phyloP scores from a whole-genome alignment of 2,888 invertebrate genomes.

The Philaethria dido region DNA sequence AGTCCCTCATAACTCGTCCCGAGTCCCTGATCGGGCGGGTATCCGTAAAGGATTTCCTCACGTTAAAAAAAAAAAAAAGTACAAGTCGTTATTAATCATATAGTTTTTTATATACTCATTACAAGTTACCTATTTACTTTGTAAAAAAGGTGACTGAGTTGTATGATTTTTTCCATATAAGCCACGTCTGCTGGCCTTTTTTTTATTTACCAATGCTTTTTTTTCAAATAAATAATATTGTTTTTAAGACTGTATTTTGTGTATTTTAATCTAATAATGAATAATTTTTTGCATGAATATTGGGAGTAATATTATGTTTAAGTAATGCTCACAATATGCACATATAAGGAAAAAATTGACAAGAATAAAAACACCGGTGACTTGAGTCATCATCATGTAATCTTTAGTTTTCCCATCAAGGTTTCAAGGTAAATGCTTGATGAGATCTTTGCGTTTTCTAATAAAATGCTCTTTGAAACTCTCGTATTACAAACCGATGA shows the following conservation, averaged over 20 bases:
- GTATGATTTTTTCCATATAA: background rate
- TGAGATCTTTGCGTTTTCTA: constrained; percentile 8
- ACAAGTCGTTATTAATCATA: background rate
- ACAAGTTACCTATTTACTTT: constrained; percentile 8
- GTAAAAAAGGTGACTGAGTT: constrained; percentile 1
- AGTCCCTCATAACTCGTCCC: too few species aligned
- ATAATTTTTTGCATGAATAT: too few species aligned
- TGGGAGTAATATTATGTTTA: too few species aligned
- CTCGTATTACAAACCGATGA: background rate
- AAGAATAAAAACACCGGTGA: background rate
- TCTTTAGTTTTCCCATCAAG: constrained; percentile 16
- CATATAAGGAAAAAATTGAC: background rate
- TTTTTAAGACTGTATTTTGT: too few species aligned
- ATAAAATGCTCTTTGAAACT: background rate
- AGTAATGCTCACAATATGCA: too few species aligned
- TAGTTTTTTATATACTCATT: constrained; percentile 13
- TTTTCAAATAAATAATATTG: too few species aligned
- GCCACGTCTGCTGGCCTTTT: background rate
- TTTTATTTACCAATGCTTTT: too few species aligned
- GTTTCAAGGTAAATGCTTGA: constrained; percentile 25
- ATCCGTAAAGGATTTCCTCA: too few species aligned
- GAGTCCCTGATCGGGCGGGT: too few species aligned
- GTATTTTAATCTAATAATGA: background rate
- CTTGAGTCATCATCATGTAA: background rate
- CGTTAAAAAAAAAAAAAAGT: too few species aligned